phyloP scores from a whole-genome alignment of 2,797 vertebrate species.

The Periophthalmus magnuspinnatus region DNA sequence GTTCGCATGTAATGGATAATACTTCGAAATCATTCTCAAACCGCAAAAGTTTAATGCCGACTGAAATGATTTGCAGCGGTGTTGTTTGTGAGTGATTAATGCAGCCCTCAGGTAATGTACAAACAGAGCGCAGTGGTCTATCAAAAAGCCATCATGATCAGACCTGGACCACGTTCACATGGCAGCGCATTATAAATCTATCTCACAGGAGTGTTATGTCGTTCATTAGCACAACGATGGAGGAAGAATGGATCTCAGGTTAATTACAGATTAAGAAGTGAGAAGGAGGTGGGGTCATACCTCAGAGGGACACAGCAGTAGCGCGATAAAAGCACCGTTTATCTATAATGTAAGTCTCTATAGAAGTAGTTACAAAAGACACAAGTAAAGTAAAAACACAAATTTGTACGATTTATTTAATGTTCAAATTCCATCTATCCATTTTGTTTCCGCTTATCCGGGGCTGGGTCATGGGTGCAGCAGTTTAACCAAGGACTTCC shows the following conservation, averaged over 20 bases:
- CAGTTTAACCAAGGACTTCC: no score
- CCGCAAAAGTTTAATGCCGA: not conserved
- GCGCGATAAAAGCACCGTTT: not conserved
- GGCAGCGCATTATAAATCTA: conserved; percentile 42
- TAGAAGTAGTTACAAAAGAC: no score
- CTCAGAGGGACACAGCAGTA: not conserved
- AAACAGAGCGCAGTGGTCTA: not conserved
- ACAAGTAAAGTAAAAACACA: no score
- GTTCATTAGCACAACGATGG: conserved; percentile 61
- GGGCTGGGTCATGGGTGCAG: no score
- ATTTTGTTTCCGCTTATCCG: no score
- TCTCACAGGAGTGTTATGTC: conserved; percentile 46
- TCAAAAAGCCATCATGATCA: conserved; percentile 18
- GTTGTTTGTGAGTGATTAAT: not conserved
- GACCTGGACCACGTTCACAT: conserved; percentile 6
- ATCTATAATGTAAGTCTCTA: no score
- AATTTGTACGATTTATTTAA: no score
- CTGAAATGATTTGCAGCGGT: not conserved
- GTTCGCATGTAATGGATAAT: no score
- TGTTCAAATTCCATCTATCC: no score
- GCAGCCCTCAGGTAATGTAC: not conserved
- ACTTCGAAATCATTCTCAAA: no score
- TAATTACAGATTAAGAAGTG: conserved; percentile 59
- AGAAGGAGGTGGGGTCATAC: not conserved
- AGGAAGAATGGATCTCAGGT: conserved; percentile 47